phyloP scores from a whole-genome alignment of 2,888 invertebrate genomes.

The Tetramorium bicarinatum region DNA sequence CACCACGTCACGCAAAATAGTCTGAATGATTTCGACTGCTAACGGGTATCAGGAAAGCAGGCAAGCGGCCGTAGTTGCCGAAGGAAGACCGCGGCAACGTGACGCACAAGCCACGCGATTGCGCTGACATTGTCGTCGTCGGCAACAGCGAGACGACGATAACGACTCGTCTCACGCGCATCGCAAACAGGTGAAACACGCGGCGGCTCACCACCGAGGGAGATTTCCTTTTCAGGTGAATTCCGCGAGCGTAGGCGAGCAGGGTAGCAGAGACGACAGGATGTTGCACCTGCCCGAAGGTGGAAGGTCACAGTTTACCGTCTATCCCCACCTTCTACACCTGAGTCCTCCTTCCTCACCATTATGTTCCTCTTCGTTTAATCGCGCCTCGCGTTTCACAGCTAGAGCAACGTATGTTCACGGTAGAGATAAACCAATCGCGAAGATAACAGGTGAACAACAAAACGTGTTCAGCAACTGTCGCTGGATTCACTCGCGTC shows the following conservation, averaged over 20 bases:
- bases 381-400: slow-evolving; percentile 24
- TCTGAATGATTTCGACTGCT: slow-evolving; percentile 78
- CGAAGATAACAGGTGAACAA: slow-evolving; percentile 79
- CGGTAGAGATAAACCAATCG: slow-evolving; percentile 74
- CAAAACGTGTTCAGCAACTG: slow-evolving; percentile 56
- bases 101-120: slow-evolving; percentile 1
- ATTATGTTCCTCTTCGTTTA: slow-evolving; percentile 19
- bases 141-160: slow-evolving; percentile 33
- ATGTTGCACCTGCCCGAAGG: slow-evolving; percentile 70
- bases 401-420: slow-evolving; percentile 43
- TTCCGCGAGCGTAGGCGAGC: slow-evolving; percentile 82
- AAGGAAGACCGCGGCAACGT: slow-evolving; percentile 52
- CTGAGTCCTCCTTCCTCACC: slow-evolving; percentile 48
- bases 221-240: slow-evolving; percentile 85
- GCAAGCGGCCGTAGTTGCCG: slow-evolving; percentile 58
- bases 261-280: slow-evolving; percentile 77
- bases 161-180: slow-evolving; percentile 36
- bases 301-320: slow-evolving; percentile 74
- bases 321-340: slow-evolving; percentile 50
- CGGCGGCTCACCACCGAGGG: slow-evolving; percentile 63
- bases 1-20: slow-evolving; percentile 63
- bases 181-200: slow-evolving; percentile 55
- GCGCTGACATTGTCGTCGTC: slow-evolving; percentile 33
- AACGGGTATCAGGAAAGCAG: slow-evolving; percentile 74
- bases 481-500: neutral